Base-by-base conservation (phyloP, 2,113 vertebrate genomes). In the Poeciliopsis occidentalis region DNA sequence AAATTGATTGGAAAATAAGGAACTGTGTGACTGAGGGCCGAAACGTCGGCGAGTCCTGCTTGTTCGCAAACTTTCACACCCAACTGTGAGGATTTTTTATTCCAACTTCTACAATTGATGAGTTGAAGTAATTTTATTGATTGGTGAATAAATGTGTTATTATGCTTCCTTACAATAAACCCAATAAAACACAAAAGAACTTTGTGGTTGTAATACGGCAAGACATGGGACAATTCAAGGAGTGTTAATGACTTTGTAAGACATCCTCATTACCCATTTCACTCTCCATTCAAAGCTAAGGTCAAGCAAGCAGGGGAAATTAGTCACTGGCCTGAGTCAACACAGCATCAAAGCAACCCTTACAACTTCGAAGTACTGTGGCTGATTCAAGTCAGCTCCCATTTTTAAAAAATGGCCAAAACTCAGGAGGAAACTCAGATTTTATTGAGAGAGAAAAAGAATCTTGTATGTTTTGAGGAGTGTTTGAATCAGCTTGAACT, bases 261-360 rank as follows among this genome's bases (percentile, higher is more conserved):
- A 57, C 24, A 24, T 24, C 12, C 3, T 44, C 37, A 29, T 30
- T 64, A 30, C 17, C 77, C 75, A 76, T 67, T 75, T 78, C 64
- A 63, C 31, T 76, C 67, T 51, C 74, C 41, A 73, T 73, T 77
- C 76, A 73, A 44, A 69, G 76, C 61, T 39, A 69, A 69, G 78
- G 54, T 66, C 78, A 71, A 60, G 73, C 78, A n/a, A n/a, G n/a
- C n/a, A n/a, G 57, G 60, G 80, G 86, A 24, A 57, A 89, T 84
- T 76, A 86, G 80, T 75, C 30, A 24, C 39, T 79, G 51, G 83
- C 64, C 4, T 65, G 61, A 64, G 64, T 61, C 32, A 24, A 67
- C 44, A 19, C 68, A 54, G 79, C 60, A 47, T n/a, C n/a, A n/a
- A n/a, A n/a, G n/a, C n/a, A n/a, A 65, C 64, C 60, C 51, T 80